Evolutionary conservation across 1,140 invertebrate species (phyloP), one percentile per base, ranked within the genome.

Genomic region (Bombus vancouverensis): DNA sequence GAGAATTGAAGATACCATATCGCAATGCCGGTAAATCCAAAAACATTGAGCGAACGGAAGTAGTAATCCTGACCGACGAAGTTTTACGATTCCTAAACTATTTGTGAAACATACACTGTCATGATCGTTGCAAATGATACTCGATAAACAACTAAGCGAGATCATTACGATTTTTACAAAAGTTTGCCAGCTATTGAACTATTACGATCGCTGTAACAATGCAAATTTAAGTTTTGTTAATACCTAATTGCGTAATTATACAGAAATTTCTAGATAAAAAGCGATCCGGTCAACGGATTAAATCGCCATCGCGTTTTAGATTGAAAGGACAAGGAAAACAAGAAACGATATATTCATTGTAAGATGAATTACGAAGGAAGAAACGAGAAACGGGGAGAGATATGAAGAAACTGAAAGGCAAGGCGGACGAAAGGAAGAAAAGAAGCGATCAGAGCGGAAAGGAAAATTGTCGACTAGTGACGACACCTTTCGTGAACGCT

Each of bases 1-100:
- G 76, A 13, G 53, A 78, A 42, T 70, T n/a, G 72, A 85, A 85
- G 76, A 80, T 72, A 72, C 53, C 47, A 42, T 77, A 71, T 77
- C 32, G 66, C 76, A 28, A 34, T 15, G 47, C n/a, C 37, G 22
- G 66, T 44, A 80, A 85, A 85, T 85, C 77, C 83, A 22, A 80
- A 85, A 80, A 68, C 74, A 78, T 57, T 10, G 32, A 22, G 47
- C 42, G 5, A 66, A 53, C 34, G n/a, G 39, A 59, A 25, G 18
- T 34, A 39, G 25, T 32, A 44, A 44, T 62, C 68, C 32, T 25
- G 39, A 6, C 22, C n/a, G 47, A 65, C 18, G 6, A 66, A 83
- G 28, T 83, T 47, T 57, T 32, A 47, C 15, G 34, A 73, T 57
- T 68, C 10, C 37, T 5, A 10, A 39, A 34, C 13, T 57, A 15